Conservation (phyloP, 2,888 invertebrate species). For the Luffia ferchaultella region DNA sequence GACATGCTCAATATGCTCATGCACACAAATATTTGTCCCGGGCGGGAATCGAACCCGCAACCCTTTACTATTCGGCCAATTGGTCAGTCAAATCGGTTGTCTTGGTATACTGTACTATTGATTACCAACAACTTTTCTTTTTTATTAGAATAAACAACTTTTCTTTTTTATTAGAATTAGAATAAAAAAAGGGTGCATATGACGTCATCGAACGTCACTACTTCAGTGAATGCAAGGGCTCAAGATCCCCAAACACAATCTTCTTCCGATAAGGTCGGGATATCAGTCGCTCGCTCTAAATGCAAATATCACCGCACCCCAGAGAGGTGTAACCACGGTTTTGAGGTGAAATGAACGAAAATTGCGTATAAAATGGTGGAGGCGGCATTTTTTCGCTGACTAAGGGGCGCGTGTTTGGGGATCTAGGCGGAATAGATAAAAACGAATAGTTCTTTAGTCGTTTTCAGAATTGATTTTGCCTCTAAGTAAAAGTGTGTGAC, state of each 20-base stretch:
- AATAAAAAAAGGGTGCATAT: too few relatives aligned
- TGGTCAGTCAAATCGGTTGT: too few relatives aligned
- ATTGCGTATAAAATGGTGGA: slow-evolving; percentile 52
- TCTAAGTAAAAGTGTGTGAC: background rate
- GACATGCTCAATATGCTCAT: too few relatives aligned
- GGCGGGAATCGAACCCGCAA: too few relatives aligned
- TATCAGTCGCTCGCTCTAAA: slow-evolving; percentile 63
- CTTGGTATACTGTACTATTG: too few relatives aligned
- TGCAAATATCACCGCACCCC: slow-evolving; percentile 61
- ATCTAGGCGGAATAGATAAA: background rate
- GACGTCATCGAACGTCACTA: too few relatives aligned
- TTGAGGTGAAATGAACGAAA: slow-evolving; percentile 58
- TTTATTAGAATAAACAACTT: too few relatives aligned
- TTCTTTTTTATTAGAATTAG: too few relatives aligned
- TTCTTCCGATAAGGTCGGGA: slow-evolving; percentile 57
- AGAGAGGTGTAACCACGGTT: slow-evolving; percentile 59
- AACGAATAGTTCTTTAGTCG: background rate
- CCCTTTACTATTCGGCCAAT: too few relatives aligned
- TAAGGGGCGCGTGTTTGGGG: background rate
- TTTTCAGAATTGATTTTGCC: background rate
- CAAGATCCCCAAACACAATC: slow-evolving; percentile 58
- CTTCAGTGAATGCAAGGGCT: too few relatives aligned
- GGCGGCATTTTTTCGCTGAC: slow-evolving; percentile 42
- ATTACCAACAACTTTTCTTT: too few relatives aligned
- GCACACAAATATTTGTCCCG: too few relatives aligned